Evolutionary conservation across 2,113 vertebrate genomes (phyloP), one percentile per base, ranked within the genome.

Genomic region (Ancistrus triradiatus): DNA sequence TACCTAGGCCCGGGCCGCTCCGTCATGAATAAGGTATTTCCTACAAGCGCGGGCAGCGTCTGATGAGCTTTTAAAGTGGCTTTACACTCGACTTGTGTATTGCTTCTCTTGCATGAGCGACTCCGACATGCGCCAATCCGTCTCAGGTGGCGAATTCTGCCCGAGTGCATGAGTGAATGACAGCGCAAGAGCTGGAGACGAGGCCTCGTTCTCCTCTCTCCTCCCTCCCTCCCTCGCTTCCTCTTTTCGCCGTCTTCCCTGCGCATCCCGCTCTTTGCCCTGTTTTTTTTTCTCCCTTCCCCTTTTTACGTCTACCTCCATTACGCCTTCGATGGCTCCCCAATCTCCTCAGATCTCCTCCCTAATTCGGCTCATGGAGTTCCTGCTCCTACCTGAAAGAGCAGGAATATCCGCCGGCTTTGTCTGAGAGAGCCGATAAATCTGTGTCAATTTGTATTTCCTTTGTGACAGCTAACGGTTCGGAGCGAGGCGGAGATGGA

Each of bases 21-120:
- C 70, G 80, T 95, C 95, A 97, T 98, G 96, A 98, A 98, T 98
- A 97, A 98, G 95, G 95, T 95, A 98, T 98, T 95, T 93, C 91
- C 90, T 94, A 95, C 95, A 93, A 97, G 92, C 80, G 83, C 88
- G 91, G 91, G 85, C 86, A 87, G 92, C 84, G 85, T 90, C 91
- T 93, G 84, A 94, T 93, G 93, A 95, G 95, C 93, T 95, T 95
- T 98, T 95, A 98, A 95, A 95, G 94, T 94, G 91, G 90, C 90
- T 94, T 87, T 90, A 96, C 93, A 93, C 91, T 81, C 83, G 92
- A 92, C 89, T 90, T 90, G 91, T 91, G 92, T 92, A 92, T 94
- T 88, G 91, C 91, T 92, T 90, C 91, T 90, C 78, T 80, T 89
- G 93, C 94, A 93, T 95, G 93, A 96, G 85, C 85, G 93, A 86